Percentiles rank a stretch among this genome's conserved stretches.
Conservation (phyloP, 2,113 vertebrate genomes). For the Limanda limanda region DNA sequence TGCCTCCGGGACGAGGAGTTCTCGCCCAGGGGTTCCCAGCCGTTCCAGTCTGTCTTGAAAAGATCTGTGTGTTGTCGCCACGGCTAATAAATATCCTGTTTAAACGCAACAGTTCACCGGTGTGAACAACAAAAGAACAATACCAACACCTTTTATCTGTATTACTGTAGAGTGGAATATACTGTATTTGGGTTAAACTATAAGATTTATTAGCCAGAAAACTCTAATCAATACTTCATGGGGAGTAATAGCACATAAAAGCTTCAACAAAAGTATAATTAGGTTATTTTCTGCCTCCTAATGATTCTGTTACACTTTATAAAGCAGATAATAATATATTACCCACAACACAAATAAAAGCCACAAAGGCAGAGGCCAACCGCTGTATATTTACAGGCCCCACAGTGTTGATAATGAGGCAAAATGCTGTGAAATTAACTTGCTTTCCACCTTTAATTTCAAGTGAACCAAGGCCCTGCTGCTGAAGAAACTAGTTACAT, state of each 20-base stretch:
- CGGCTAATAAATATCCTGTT: no score
- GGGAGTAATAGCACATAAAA: constrained; percentile 34
- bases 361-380: constrained; percentile 28
- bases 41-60: no score
- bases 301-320: constrained; percentile 66
- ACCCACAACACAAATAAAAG: neutral
- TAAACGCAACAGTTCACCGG: no score
- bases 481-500: constrained; percentile 8
- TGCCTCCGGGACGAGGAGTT: no score
- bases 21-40: no score
- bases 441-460: constrained; percentile 53
- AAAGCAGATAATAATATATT: constrained; percentile 52
- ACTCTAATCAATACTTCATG: constrained; percentile 30
- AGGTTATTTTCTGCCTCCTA: constrained; percentile 61
- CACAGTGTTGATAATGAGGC: constrained; percentile 40
- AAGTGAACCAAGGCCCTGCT: constrained; percentile 18
- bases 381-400: neutral
- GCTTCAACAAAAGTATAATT: constrained; percentile 25
- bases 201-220: neutral
- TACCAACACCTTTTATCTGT: neutral
- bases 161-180: neutral
- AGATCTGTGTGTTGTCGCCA: no score
- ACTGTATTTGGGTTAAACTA: neutral
- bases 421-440: constrained; percentile 71
- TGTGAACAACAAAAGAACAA: neutral